Conservation (phyloP, 2,888 invertebrate species). For the Volucella zonaria region DNA sequence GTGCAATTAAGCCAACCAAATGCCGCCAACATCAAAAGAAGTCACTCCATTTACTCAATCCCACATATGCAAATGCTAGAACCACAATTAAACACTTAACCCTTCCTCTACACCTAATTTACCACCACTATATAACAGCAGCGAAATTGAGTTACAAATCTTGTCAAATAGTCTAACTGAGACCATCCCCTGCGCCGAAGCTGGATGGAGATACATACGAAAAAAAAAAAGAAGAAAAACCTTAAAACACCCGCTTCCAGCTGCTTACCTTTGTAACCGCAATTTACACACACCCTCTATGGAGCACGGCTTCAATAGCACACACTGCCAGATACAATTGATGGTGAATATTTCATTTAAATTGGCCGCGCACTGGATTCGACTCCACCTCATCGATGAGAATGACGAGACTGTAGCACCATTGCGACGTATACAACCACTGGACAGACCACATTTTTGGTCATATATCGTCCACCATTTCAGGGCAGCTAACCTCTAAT, state of each 20-base stretch:
- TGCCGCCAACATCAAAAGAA: conserved; percentile 58
- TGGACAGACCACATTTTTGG: conserved; percentile 69
- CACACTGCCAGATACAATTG: conserved; percentile 48
- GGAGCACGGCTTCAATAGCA: conserved; percentile 31
- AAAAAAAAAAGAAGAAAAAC: background rate
- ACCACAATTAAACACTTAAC: conserved; percentile 69
- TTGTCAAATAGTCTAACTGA: conserved; percentile 66
- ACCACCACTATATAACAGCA: conserved; percentile 44
- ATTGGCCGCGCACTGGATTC: conserved; percentile 60
- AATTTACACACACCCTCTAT: conserved; percentile 45
- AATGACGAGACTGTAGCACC: conserved; percentile 26
- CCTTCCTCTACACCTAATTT: conserved; percentile 56
- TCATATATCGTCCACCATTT: conserved; percentile 69
- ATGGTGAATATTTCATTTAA: conserved; percentile 73
- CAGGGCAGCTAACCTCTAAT: conserved; percentile 73
- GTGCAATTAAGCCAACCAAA: conserved; percentile 36
- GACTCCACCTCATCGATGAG: conserved; percentile 65
- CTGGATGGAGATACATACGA: background rate
- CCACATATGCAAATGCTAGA: conserved; percentile 31
- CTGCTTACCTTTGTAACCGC: conserved; percentile 48
- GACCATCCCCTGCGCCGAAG: conserved; percentile 50
- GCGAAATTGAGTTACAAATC: conserved; percentile 72
- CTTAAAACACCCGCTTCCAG: conserved; percentile 44
- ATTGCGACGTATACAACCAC: conserved; percentile 4
- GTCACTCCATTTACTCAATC: background rate